A percentile compares a stretch with the other conserved stretches of the same genome.
Conservation (phyloP, 1,140 invertebrate genomes). For the Drosophila nebulosa region DNA sequence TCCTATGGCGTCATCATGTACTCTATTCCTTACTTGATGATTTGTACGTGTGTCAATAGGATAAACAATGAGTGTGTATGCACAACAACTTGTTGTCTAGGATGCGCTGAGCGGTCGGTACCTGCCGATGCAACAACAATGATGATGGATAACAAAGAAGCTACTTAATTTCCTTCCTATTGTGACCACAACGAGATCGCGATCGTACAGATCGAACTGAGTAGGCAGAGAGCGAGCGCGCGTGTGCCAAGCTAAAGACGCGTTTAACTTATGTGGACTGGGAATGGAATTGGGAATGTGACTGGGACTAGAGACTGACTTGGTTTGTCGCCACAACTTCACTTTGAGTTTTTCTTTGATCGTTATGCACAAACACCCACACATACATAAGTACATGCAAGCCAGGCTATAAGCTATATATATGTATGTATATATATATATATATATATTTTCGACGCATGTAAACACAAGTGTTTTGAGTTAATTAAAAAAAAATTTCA, state of each 20-base stretch:
- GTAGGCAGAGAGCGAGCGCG: conserved; percentile 10
- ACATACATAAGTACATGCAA: conserved; percentile 20
- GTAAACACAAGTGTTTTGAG: conserved; percentile 77
- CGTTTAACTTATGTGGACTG: conserved; percentile 42
- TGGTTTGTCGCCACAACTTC: conserved; percentile 68
- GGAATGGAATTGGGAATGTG: conserved; percentile 16
- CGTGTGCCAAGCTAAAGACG: conserved; percentile 66
- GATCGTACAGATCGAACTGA: conserved; percentile 20
- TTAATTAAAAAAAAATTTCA: conserved; percentile 70
- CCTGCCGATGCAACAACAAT: conserved; percentile 20
- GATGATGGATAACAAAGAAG: conserved; percentile 27
- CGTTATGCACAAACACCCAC: conserved; percentile 49
- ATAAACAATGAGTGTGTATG: conserved; percentile 3
- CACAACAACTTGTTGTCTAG: conserved; percentile 35
- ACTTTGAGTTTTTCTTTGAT: conserved; percentile 73
- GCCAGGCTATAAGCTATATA: conserved; percentile 6
- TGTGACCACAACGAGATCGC: conserved; percentile 32
- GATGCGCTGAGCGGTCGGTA: conserved; percentile 36
- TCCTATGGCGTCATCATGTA: conserved; percentile 20
- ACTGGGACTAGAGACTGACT: conserved; percentile 8
- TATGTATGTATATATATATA: background rate
- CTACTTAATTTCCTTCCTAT: conserved; percentile 69
- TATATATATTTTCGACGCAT: conserved; percentile 67
- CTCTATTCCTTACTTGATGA: conserved; percentile 22
- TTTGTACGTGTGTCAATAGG: conserved; percentile 71